These are phyloP conservation scores for Sylvia atricapilla DNA, from an alignment of 2,113 vertebrate species.

Conservation along the genomic window DNA sequence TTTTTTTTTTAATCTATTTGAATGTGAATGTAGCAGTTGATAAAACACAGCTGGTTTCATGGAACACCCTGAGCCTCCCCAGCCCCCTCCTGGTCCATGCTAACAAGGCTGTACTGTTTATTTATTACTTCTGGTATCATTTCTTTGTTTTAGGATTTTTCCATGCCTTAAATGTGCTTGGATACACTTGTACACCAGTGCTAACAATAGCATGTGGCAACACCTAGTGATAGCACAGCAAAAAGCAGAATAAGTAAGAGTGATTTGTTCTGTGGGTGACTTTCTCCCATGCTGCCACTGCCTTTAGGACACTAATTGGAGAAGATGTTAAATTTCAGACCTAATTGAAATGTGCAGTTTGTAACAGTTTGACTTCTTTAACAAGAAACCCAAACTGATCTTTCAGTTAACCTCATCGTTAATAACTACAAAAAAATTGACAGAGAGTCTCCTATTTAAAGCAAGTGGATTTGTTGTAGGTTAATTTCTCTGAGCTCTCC, in stretches of 20 bases:
- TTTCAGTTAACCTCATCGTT: background rate
- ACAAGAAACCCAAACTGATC: background rate
- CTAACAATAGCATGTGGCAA: background rate
- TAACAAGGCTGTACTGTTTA: background rate
- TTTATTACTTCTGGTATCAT: background rate
- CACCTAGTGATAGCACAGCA: background rate
- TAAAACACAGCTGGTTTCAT: background rate
- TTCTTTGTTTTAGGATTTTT: background rate
- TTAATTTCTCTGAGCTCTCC: conserved; percentile 19
- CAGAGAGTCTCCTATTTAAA: background rate
- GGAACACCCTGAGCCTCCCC: background rate
- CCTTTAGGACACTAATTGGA: background rate
- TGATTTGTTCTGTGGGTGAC: background rate
- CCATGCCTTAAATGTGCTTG: background rate
- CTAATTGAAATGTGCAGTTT: background rate
- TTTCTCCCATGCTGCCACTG: background rate
- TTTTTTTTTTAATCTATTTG: background rate
- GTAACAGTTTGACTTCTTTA: background rate
- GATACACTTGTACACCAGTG: background rate
- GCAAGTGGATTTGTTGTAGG: background rate
- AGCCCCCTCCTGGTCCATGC: background rate
- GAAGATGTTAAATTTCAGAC: background rate
- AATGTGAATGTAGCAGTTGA: background rate
- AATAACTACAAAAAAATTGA: background rate
- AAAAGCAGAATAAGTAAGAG: background rate